phyloP scores from a whole-genome alignment of 1,140 invertebrate genomes.

The Zaprionus ghesquierei region DNA sequence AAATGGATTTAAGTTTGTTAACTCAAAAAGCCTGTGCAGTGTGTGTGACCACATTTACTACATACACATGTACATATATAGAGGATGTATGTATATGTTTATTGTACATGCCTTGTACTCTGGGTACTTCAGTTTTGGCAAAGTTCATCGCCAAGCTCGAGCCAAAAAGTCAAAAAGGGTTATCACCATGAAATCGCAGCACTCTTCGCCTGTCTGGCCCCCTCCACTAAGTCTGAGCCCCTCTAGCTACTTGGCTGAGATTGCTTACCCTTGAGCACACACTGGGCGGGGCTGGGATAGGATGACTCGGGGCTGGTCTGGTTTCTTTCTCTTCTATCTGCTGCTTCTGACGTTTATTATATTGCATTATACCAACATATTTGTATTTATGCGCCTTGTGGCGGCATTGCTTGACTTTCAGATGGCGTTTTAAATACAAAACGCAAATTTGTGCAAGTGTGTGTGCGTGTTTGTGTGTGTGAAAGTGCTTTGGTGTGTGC shows the following conservation, averaged over 20 bases:
- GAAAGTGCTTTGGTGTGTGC: constrained; percentile 37
- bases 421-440: constrained; percentile 32
- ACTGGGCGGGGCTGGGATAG: constrained; percentile 4
- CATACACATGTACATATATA: constrained; percentile 15
- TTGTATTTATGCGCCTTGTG: constrained; percentile 71
- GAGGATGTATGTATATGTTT: constrained; percentile 21
- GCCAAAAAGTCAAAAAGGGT: constrained; percentile 64
- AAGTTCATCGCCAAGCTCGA: constrained; percentile 12
- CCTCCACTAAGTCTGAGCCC: not conserved
- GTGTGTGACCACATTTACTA: constrained; percentile 8
- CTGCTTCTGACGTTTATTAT: constrained; percentile 78
- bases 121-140: constrained; percentile 10
- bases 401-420: constrained; percentile 36
- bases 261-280: constrained; percentile 24
- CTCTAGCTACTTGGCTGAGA: constrained; percentile 12
- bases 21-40: not conserved
- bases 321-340: constrained; percentile 21
- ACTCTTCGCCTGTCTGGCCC: constrained; percentile 2
- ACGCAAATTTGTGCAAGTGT: not conserved
- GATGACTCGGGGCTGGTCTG: no score
- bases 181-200: constrained; percentile 55
- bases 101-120: not conserved
- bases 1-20: constrained; percentile 70
- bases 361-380: constrained; percentile 70
- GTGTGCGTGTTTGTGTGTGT: constrained; percentile 5